These are phyloP conservation scores for Atta texana DNA, from an alignment of 1,140 invertebrate species.

Conservation along the genomic window DNA sequence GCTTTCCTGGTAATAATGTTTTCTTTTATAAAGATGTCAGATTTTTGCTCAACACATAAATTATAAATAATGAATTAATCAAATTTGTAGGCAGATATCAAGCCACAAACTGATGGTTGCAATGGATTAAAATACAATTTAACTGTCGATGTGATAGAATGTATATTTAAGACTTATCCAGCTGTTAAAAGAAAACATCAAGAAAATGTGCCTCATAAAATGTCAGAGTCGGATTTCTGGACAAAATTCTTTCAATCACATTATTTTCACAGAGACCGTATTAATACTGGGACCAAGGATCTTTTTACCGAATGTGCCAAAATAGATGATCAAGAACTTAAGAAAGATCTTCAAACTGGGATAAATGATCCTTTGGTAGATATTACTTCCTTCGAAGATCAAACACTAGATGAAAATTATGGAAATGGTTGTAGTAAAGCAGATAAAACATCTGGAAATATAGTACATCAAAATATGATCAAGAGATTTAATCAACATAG, in stretches of 20 bases:
- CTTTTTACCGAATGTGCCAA: constrained; percentile 99
- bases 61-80: constrained; percentile 30
- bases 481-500: constrained; percentile 99
- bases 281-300: constrained; percentile 95
- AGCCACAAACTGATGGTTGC: constrained; percentile 98
- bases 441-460: constrained; percentile 88
- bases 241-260: constrained; percentile 99
- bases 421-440: constrained; percentile 88
- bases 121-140: constrained; percentile 99
- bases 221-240: constrained; percentile 99
- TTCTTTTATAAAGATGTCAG: not conserved
- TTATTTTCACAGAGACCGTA: constrained; percentile 99
- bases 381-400: constrained; percentile 92
- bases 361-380: constrained; percentile 94
- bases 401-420: constrained; percentile 90
- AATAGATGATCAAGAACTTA: constrained; percentile 95
- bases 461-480: constrained; percentile 96
- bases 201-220: constrained; percentile 98
- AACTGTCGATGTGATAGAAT: constrained; percentile 98
- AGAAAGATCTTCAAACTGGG: constrained; percentile 92
- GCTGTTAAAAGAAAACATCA: constrained; percentile 98
- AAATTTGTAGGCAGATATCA: constrained; percentile 93
- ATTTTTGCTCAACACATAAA: constrained; percentile 38
- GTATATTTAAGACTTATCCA: constrained; percentile 99
- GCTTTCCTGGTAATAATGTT: constrained; percentile 81